These are phyloP conservation scores for Condylostylus longicornis DNA, from an alignment of 1,140 invertebrate species.

Conservation along the genomic window DNA sequence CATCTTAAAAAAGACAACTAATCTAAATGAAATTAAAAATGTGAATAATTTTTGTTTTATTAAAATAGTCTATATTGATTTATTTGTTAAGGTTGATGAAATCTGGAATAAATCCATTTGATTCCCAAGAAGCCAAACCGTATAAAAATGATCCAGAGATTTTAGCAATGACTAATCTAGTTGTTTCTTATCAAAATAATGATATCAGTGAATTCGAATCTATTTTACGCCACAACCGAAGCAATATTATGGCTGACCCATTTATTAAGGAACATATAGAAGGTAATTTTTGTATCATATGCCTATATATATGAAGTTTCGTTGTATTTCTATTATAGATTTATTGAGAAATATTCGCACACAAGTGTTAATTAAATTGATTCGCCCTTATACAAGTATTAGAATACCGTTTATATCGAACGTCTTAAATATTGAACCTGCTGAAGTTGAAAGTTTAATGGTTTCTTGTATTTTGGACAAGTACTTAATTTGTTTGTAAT, in stretches of 20 bases:
- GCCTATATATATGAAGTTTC: neutral
- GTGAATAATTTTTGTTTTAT: neutral
- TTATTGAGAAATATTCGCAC: constrained; percentile 92
- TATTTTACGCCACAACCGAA: constrained; percentile 87
- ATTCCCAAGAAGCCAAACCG: constrained; percentile 99
- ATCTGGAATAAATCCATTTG: constrained; percentile 99
- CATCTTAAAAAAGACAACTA: neutral
- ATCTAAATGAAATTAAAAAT: neutral
- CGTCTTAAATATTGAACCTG: constrained; percentile 90
- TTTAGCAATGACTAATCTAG: constrained; percentile 97
- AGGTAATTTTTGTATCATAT: constrained; percentile 15
- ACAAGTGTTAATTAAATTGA: constrained; percentile 94
- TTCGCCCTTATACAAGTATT: constrained; percentile 95
- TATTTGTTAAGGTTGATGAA: constrained; percentile 79
- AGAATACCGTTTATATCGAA: constrained; percentile 96
- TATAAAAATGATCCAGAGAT: constrained; percentile 99
- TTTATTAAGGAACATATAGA: constrained; percentile 99
- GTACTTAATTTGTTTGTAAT: constrained; percentile 35
- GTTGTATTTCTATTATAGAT: too few species aligned
- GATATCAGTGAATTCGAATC: constrained; percentile 98
- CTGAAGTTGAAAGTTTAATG: constrained; percentile 90
- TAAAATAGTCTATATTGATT: constrained; percentile 2
- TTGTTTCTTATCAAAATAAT: constrained; percentile 97
- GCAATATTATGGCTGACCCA: constrained; percentile 98
- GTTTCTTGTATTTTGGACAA: constrained; percentile 98